phyloP scores from a whole-genome alignment of 1,140 invertebrate genomes.

The Drosophila persimilis region DNA sequence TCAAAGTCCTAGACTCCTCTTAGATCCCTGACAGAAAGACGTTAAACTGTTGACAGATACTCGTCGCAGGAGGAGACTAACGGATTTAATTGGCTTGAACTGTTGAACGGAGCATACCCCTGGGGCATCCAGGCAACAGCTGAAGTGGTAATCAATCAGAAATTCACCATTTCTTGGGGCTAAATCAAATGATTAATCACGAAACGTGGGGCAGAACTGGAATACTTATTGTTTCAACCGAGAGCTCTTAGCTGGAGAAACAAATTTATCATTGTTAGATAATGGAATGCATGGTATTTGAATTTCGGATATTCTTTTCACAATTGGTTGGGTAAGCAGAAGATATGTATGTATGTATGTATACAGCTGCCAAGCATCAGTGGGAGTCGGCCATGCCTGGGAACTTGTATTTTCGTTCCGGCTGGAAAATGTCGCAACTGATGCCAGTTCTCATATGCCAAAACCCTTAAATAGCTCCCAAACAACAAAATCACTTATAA shows the following conservation, averaged over 20 bases:
- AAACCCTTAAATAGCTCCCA: slow-evolving; percentile 1
- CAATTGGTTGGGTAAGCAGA: too few species aligned
- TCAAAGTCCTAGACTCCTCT: background rate
- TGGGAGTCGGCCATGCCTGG: too few species aligned
- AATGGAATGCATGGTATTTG: too few species aligned
- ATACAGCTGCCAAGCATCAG: too few species aligned
- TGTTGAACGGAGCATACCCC: slow-evolving; percentile 6
- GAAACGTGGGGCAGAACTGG: background rate
- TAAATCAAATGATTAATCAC: slow-evolving; percentile 41
- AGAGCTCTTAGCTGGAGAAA: too few species aligned
- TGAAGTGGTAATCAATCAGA: slow-evolving; percentile 35
- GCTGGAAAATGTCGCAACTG: too few species aligned
- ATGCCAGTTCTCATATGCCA: too few species aligned
- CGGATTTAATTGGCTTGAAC: slow-evolving; percentile 42
- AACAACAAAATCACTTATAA: slow-evolving; percentile 16
- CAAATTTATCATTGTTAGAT: too few species aligned
- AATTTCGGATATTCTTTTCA: too few species aligned
- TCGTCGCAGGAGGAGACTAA: slow-evolving; percentile 7
- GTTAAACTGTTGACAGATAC: slow-evolving; percentile 16
- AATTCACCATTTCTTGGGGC: slow-evolving; percentile 20
- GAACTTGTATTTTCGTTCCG: too few species aligned
- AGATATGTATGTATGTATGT: too few species aligned
- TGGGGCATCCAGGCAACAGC: slow-evolving; percentile 23
- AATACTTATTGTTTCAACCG: slow-evolving; percentile 1
- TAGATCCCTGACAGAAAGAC: background rate